phyloP scores from a whole-genome alignment of 2,113 vertebrate genomes.

The Ptilorrhoa leucosticta region DNA sequence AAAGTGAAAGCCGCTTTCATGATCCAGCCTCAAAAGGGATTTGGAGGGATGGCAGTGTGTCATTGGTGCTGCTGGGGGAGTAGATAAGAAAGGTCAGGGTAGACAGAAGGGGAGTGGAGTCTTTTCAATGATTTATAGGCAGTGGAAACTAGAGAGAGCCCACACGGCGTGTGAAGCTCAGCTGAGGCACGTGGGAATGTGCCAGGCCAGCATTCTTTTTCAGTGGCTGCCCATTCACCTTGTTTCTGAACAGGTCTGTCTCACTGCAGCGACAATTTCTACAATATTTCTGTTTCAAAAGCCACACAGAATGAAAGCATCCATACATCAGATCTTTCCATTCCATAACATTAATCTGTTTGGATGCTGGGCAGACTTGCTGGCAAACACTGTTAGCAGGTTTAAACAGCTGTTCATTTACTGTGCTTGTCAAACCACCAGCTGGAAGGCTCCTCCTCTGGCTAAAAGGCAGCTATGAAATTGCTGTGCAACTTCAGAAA shows the following conservation, averaged over 20 bases:
- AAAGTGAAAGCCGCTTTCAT: not conserved
- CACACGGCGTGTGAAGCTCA: not conserved
- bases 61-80: not conserved
- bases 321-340: not conserved
- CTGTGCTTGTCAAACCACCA: not conserved
- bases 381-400: not conserved
- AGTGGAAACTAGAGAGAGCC: not conserved
- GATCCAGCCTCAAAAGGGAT: not conserved
- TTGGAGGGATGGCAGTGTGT: not conserved
- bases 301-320: not conserved
- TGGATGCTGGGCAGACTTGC: not conserved
- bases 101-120: not conserved
- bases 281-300: not conserved
- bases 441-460: not conserved
- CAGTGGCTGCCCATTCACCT: not conserved
- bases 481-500: not conserved
- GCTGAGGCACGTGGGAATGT: not conserved
- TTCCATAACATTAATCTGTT: not conserved
- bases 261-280: not conserved
- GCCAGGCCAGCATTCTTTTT: slow-evolving; percentile 35
- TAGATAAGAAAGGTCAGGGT: not conserved
- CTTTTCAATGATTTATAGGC: not conserved
- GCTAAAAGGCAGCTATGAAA: not conserved
- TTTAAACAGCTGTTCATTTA: slow-evolving; percentile 12
- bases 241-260: not conserved